A percentile compares a stretch with the other conserved stretches of the same genome.
Conservation (phyloP, 1,140 invertebrate genomes). For the Philopotamus ludificatus region DNA sequence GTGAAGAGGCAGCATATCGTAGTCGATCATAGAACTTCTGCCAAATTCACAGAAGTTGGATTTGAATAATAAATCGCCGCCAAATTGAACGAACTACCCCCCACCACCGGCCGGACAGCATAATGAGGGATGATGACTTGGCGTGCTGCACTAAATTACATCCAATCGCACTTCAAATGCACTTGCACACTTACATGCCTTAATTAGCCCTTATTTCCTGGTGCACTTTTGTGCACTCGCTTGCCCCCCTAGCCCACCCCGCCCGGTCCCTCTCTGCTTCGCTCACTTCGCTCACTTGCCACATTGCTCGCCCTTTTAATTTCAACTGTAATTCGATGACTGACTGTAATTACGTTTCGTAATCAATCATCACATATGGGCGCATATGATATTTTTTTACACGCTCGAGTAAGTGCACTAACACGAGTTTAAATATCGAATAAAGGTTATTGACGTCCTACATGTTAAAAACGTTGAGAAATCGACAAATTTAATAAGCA, state of each 20-base stretch:
- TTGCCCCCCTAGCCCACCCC: background rate
- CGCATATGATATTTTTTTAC: background rate
- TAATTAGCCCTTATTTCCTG: slow-evolving; percentile 41
- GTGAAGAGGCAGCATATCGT: background rate
- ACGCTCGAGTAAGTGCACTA: too few relatives aligned
- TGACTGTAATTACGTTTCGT: slow-evolving; percentile 25
- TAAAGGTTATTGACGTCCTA: too few relatives aligned
- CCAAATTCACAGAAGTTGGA: too few relatives aligned
- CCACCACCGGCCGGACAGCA: slow-evolving; percentile 26
- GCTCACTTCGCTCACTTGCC: background rate
- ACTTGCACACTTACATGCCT: slow-evolving; percentile 36
- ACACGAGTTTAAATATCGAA: too few relatives aligned
- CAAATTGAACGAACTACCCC: too few relatives aligned
- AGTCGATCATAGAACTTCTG: too few relatives aligned
- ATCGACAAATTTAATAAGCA: too few relatives aligned
- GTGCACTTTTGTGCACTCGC: background rate
- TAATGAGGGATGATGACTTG: slow-evolving; percentile 42
- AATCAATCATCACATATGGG: slow-evolving; percentile 20
- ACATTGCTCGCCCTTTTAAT: slow-evolving; percentile 4
- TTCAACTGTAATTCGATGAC: slow-evolving; percentile 24
- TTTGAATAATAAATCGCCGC: too few relatives aligned
- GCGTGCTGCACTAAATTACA: slow-evolving; percentile 40
- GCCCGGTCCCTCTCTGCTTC: background rate
- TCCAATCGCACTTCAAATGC: slow-evolving; percentile 40
- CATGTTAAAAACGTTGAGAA: too few relatives aligned